Evolutionary conservation across 2,113 vertebrate species (phyloP), one percentile per base, ranked within the genome.

Genomic region (Boleophthalmus pectinirostris): DNA sequence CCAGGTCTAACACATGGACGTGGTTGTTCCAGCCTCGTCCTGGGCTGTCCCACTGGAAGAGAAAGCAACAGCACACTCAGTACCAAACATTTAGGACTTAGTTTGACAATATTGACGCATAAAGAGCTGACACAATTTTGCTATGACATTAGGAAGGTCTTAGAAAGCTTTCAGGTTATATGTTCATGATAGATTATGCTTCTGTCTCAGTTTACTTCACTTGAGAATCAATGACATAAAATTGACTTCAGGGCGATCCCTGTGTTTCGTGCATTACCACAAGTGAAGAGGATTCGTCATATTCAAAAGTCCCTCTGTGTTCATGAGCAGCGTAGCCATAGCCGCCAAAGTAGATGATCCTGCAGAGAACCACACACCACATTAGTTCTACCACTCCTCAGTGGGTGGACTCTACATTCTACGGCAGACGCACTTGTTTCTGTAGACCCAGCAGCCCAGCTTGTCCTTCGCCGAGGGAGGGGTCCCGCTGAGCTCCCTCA

Each of bases 11-110:
- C 78, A 98, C 68, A 0, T 99, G 97, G 65, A 99, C 94, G 2
- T 99, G 97, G 73, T 99, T 97, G 0, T 99, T 99, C 98, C 98
- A 99, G 35, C 98, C 98, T 88, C 97, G 91, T 5, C 95, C 94
- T 70, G 92, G 93, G 64, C 94, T 94, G 86, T 96, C 78, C 87
- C 77, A 85, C 87, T 89, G 80, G n/a, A 73, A 64, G 12, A 23
- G 25, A 3, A 56, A 51, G 60, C 66, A 63, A 33, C 24, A 61
- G 56, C 23, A 58, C 9, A 54, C 20, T 54, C 3, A 54, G n/a
- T 3, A 54, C 20, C 3, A 58, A 25, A 58, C 56, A 58, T 24
- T 58, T 16, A 16, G 3, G n/a, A n/a, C n/a, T n/a, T n/a, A n/a
- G 2, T 47, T 3, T 47, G 46, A 47, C 3, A 47, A 14, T 47